A percentile compares a stretch with the other conserved stretches of the same genome.
Conservation (phyloP, 2,797 vertebrate genomes). For the Esox masquinongy region DNA sequence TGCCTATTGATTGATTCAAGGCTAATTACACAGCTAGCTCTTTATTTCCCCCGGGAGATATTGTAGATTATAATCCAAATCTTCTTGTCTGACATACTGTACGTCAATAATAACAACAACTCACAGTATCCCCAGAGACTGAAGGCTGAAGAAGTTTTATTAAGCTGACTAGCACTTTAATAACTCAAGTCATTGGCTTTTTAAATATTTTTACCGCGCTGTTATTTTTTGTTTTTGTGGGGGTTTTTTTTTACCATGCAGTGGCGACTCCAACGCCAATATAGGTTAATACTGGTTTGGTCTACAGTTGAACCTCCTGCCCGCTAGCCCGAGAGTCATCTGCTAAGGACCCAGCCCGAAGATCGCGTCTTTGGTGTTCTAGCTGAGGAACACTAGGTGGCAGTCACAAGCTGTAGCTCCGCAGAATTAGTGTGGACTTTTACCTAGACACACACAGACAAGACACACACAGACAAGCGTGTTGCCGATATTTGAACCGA, state of each 20-base stretch:
- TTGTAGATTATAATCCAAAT: background rate
- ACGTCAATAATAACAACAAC: conserved; percentile 4
- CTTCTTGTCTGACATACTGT: background rate
- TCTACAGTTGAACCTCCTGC: background rate
- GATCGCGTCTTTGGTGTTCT: background rate
- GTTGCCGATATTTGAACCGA: conserved; percentile 37
- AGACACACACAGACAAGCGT: conserved; percentile 42
- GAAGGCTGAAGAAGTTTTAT: background rate
- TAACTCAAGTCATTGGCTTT: background rate
- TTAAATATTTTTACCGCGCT: background rate
- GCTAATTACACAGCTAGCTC: background rate
- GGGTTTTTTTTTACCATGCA: too few relatives aligned
- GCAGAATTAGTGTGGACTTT: background rate
- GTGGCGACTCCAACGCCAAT: too few relatives aligned
- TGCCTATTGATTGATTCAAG: background rate
- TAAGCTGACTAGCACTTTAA: background rate
- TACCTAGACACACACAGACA: conserved; percentile 15
- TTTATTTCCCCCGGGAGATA: background rate
- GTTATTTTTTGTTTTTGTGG: background rate
- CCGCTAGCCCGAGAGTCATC: background rate
- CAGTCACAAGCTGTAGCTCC: background rate
- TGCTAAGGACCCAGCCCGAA: background rate
- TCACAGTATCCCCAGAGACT: background rate
- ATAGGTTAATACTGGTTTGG: too few relatives aligned
- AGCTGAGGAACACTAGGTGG: background rate